A percentile compares a stretch with the other conserved stretches of the same genome.
phyloP scores from a whole-genome alignment of 2,888 invertebrate genomes.

The Limenitis camilla region DNA sequence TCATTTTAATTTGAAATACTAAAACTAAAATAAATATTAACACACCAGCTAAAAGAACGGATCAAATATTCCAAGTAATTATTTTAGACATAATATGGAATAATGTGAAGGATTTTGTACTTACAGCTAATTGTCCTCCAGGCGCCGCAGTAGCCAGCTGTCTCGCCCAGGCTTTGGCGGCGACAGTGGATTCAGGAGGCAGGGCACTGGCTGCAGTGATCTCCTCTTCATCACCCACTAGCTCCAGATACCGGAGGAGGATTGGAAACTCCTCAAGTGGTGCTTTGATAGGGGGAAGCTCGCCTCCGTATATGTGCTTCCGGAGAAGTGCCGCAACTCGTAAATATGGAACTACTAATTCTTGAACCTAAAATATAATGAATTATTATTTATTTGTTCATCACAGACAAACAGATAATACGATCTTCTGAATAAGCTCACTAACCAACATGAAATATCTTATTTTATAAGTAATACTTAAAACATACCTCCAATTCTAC shows the following conservation, averaged over 20 bases:
- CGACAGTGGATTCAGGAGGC: conserved; percentile 28
- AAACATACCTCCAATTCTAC: conserved; percentile 42
- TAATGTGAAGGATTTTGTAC: conserved; percentile 6
- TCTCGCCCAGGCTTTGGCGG: conserved; percentile 45
- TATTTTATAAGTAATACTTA: too few species aligned
- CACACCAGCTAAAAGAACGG: too few species aligned
- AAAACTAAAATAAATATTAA: too few species aligned
- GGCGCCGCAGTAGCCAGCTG: conserved; percentile 46
- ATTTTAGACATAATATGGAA: too few species aligned
- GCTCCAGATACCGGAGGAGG: conserved; percentile 84
- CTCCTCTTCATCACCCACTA: conserved; percentile 43
- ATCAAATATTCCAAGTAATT: too few species aligned
- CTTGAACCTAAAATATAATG: conserved; percentile 75
- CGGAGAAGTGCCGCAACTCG: conserved; percentile 87
- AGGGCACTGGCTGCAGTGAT: conserved; percentile 27
- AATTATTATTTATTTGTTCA: not conserved
- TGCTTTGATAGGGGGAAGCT: conserved; percentile 79
- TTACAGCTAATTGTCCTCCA: conserved; percentile 53
- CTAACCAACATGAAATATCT: too few species aligned
- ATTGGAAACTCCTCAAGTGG: conserved; percentile 83
- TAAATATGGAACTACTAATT: conserved; percentile 87
- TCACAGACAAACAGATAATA: too few species aligned
- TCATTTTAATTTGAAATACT: too few species aligned
- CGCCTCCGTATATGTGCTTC: conserved; percentile 86
- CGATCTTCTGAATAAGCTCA: not conserved